These are phyloP conservation scores for Acanthaster planci DNA, from an alignment of 35 echinoderm and acorn worm genomes.

Conservation along the genomic window DNA sequence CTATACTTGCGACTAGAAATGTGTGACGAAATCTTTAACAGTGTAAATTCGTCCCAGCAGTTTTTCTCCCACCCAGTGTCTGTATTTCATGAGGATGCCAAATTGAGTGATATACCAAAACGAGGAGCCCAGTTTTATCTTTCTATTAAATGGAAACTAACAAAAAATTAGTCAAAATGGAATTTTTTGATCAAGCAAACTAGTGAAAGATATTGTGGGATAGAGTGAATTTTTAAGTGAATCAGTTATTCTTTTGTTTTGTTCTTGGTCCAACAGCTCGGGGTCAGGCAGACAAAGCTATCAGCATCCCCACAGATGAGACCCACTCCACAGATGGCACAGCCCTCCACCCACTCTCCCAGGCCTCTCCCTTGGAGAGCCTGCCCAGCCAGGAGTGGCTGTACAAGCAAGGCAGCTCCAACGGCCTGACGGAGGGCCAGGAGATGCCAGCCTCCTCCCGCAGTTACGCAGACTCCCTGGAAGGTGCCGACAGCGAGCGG, in stretches of 20 bases:
- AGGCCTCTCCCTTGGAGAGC: conserved; percentile 2
- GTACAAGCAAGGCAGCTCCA: conserved; percentile 23
- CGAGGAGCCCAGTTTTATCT: no score
- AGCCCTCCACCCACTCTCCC: conserved; percentile 2
- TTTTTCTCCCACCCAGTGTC: no score
- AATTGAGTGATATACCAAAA: no score
- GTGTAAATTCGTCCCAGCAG: no score
- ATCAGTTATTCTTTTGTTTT: neutral
- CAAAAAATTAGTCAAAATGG: no score
- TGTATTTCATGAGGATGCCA: no score
- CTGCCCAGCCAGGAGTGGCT: conserved; percentile 13
- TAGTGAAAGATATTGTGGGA: no score
- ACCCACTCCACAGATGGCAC: neutral
- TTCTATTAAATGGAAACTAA: no score
- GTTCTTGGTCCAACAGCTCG: neutral
- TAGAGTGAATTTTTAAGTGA: no score
- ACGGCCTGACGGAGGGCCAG: neutral
- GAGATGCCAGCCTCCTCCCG: neutral
- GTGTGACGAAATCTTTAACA: no score
- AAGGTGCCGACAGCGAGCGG: neutral
- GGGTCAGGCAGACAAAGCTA: neutral
- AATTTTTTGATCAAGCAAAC: no score
- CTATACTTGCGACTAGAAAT: no score
- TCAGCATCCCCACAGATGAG: neutral
- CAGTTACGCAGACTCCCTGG: neutral